These are phyloP conservation scores for Apamea sordens DNA, from an alignment of 2,888 invertebrate species.

Conservation along the genomic window DNA sequence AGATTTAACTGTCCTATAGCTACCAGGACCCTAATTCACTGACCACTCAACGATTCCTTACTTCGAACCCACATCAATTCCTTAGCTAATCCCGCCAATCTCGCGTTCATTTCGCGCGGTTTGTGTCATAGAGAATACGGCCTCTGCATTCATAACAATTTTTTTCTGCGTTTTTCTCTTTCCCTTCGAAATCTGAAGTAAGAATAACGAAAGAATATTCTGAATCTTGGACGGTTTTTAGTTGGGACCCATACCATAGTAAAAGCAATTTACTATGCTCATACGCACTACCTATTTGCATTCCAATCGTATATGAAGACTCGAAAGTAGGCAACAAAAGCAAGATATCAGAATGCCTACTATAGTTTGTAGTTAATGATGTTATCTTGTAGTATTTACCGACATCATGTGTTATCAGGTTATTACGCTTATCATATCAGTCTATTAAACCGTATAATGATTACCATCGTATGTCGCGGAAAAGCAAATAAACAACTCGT, in stretches of 20 bases:
- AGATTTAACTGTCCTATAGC: too few species aligned
- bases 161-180: background rate
- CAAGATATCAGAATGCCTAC: background rate
- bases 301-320: background rate
- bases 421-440: conserved; percentile 41
- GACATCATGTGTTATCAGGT: conserved; percentile 6
- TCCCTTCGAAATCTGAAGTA: background rate
- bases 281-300: background rate
- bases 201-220: background rate
- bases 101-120: too few species aligned
- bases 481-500: conserved; percentile 38
- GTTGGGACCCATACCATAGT: too few species aligned
- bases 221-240: too few species aligned
- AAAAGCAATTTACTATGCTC: too few species aligned
- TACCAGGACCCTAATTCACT: too few species aligned
- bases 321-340: background rate
- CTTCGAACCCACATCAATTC: too few species aligned
- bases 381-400: conserved; percentile 26
- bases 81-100: too few species aligned
- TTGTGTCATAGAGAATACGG: too few species aligned
- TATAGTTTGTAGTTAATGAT: conserved; percentile 17
- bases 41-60: too few species aligned
- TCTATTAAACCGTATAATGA: conserved; percentile 27
- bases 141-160: background rate
- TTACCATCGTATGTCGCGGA: conserved; percentile 12